Percentiles rank a stretch among this genome's conserved stretches.
Conservation (phyloP, 2,113 vertebrate species). For the Carettochelys insculpta region DNA sequence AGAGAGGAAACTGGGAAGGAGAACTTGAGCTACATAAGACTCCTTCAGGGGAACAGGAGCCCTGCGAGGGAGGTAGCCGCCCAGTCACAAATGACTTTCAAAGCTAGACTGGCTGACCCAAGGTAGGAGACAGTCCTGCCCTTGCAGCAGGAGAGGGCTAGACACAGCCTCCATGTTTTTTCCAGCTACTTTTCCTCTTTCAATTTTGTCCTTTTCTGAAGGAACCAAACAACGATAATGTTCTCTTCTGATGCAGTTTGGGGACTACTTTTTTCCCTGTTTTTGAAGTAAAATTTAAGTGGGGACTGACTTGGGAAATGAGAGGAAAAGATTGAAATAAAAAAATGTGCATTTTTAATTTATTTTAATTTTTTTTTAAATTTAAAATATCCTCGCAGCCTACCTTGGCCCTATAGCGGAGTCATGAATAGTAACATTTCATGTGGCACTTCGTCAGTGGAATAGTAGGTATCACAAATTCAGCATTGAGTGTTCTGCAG, state of each 20-base stretch:
- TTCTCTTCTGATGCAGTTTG: background rate
- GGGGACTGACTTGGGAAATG: background rate
- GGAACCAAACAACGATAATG: fast-evolving
- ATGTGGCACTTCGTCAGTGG: background rate
- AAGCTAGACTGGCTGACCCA: background rate
- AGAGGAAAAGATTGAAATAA: background rate
- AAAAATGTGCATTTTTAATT: no score
- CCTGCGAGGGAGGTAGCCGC: background rate
- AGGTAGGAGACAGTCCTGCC: background rate
- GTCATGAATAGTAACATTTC: background rate
- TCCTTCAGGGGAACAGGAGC: background rate
- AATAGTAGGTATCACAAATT: background rate
- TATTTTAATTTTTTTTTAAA: background rate
- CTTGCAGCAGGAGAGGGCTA: background rate
- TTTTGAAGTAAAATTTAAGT: background rate
- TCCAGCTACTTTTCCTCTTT: background rate
- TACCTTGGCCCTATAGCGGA: background rate
- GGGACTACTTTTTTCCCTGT: background rate
- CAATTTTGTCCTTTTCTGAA: background rate
- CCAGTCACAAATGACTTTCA: background rate
- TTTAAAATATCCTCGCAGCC: background rate
- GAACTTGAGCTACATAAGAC: background rate
- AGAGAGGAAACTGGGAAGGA: background rate
- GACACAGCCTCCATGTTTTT: background rate
- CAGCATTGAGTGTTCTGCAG: background rate